Evolutionary conservation across 2,797 vertebrate species (phyloP).

Genomic region (Aratinga solstitialis): DNA sequence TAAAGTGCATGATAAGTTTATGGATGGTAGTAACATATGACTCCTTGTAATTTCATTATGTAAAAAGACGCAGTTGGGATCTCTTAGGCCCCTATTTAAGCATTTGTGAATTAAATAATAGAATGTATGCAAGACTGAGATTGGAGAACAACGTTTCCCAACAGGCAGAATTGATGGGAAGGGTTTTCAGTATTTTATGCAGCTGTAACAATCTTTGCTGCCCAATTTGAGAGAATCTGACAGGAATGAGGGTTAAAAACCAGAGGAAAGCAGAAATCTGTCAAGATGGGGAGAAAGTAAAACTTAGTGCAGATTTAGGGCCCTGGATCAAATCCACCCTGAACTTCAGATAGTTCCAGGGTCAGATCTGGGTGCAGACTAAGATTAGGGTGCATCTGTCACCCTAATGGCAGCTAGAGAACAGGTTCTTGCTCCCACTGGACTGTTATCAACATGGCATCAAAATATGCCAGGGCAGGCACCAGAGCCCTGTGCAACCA

Average conservation of each 20-base stretch:
- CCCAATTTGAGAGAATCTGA: neutral
- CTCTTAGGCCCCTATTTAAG: constrained; percentile 11
- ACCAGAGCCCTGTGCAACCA: no score
- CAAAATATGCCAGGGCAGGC: no score
- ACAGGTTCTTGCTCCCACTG: no score
- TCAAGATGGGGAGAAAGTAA: neutral
- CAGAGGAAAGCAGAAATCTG: neutral
- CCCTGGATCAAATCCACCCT: neutral
- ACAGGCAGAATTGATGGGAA: neutral
- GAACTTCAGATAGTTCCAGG: neutral
- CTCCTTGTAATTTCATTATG: constrained; percentile 85
- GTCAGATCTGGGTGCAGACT: neutral
- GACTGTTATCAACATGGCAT: rapidly evolving
- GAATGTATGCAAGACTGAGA: constrained; percentile 70
- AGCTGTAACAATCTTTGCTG: neutral
- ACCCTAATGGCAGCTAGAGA: neutral
- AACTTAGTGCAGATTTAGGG: neutral
- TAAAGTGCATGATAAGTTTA: constrained; percentile 82
- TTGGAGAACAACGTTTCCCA: neutral
- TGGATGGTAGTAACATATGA: constrained; percentile 72
- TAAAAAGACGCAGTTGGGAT: constrained; percentile 76
- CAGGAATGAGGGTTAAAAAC: rapidly evolving
- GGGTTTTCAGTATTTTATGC: neutral
- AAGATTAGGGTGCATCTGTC: neutral
- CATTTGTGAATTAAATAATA: constrained; percentile 51